These are phyloP conservation scores for Leptopilina drosophilae DNA, from an alignment of 2,888 invertebrate species.

Conservation along the genomic window DNA sequence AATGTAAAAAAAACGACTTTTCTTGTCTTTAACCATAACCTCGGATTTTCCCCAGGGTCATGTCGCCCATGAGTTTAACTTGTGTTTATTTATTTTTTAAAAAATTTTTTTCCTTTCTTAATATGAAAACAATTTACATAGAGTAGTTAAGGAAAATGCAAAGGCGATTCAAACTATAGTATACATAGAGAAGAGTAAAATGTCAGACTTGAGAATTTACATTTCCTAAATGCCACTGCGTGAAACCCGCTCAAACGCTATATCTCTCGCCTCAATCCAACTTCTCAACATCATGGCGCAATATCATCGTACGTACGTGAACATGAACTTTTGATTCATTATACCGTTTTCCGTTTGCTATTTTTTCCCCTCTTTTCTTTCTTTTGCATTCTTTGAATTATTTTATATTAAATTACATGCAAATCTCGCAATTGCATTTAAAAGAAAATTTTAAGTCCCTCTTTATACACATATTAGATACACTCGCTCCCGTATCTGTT, in stretches of 20 bases:
- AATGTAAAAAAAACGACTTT: neutral
- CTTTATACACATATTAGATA: neutral
- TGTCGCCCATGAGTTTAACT: constrained; percentile 17
- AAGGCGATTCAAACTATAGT: neutral
- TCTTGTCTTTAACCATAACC: constrained; percentile 12
- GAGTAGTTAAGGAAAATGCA: constrained; percentile 13
- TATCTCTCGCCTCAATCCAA: constrained; percentile 13
- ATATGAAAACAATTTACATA: constrained; percentile 29
- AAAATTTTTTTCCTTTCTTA: neutral
- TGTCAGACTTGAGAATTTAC: constrained; percentile 65
- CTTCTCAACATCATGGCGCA: neutral
- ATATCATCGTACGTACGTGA: constrained; percentile 16
- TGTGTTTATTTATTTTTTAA: neutral
- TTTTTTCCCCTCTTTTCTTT: neutral
- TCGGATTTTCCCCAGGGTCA: constrained; percentile 14
- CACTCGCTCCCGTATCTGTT: neutral
- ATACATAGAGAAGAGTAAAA: constrained; percentile 54
- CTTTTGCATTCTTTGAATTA: neutral
- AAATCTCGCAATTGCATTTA: neutral
- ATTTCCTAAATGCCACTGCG: constrained; percentile 68
- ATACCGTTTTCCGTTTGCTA: neutral
- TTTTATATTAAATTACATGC: neutral
- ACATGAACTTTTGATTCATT: constrained; percentile 25
- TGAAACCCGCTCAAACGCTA: constrained; percentile 52
- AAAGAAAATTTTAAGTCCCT: neutral